These are phyloP conservation scores for Gymnopithys bicolor DNA, from an alignment of 2,797 vertebrate genomes.

Conservation along the genomic window DNA sequence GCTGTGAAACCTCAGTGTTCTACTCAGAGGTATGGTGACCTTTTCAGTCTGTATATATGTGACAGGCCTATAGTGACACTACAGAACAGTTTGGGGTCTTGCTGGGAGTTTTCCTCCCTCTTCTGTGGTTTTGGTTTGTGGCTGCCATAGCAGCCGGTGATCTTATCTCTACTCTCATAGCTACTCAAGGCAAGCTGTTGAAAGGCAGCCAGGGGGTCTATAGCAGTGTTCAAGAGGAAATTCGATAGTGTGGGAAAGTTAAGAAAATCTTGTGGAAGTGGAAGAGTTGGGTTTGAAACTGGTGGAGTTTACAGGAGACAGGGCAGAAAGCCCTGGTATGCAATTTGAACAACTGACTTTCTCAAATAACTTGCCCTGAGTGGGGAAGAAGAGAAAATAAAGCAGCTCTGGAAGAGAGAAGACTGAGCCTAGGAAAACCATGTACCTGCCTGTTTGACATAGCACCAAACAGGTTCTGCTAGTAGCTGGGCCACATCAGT, in stretches of 20 bases:
- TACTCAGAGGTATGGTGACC: neutral
- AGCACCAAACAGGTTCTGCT: neutral
- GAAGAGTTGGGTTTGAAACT: neutral
- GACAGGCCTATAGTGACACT: neutral
- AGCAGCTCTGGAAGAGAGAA: neutral
- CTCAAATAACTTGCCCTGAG: neutral
- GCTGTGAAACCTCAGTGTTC: neutral
- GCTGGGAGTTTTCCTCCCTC: neutral
- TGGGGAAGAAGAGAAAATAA: neutral
- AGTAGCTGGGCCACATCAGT: neutral
- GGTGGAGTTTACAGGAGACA: neutral
- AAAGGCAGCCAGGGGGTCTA: neutral
- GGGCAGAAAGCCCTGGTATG: neutral
- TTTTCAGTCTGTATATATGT: neutral
- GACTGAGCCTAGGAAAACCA: neutral
- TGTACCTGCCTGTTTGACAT: neutral
- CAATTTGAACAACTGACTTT: neutral
- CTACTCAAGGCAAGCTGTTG: neutral
- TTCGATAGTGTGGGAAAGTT: neutral
- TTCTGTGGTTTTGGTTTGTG: neutral
- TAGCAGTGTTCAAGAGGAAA: neutral
- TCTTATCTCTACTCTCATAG: neutral
- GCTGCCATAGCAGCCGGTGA: neutral
- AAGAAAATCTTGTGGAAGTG: neutral
- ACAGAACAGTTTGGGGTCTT: neutral